Base-by-base conservation (phyloP, 2,888 invertebrate genomes). In the Agonopterix arenella region DNA sequence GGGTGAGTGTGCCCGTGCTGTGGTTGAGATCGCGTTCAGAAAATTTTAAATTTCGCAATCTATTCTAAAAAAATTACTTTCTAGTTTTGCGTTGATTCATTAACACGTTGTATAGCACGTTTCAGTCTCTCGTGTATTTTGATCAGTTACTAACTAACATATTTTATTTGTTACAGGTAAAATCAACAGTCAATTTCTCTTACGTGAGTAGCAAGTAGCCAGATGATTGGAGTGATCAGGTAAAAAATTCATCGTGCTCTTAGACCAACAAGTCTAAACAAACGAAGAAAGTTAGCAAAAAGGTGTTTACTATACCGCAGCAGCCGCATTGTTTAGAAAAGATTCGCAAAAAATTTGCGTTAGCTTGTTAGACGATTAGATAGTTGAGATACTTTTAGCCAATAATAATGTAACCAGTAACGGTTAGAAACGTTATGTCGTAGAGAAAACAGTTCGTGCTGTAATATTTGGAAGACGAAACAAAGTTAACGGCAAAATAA, bases 241-340 rank as follows among this genome's bases (percentile, higher is more conserved):
- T 51, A 61, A 59, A 69, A 68, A 66, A 52, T 61, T 66, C 66
- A 54, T 51, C 38, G 53, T 52, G 54, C 53, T 58, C 50, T 48
- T 56, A 59, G 59, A 58, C 54, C 60, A 62, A 60, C 66, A 61
- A 59, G 57, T 52, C 56, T 59, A 67, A 68, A 65, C 66, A 66
- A 66, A 66, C 59, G 62, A 73, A 70, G 71, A 75, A 73, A 73
- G 70, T 64, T 62, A 48, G 64, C 61, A 76, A 76, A 76, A 75
- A 76, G 57, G 56, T 64, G 64, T 68, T 71, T 66, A 68, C 61
- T 59, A 61, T 63, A 67, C 71, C 64, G 63, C 66, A 64, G 60
- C 63, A 54, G 64, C 70, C 68, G 54, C 70, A 71, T 73, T 77
- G 70, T 74, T 64, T 72, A 66, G 58, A 67, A 54, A 57, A 53